Base-by-base conservation (phyloP, 2,113 vertebrate species). In the Zosterops pallidus region DNA sequence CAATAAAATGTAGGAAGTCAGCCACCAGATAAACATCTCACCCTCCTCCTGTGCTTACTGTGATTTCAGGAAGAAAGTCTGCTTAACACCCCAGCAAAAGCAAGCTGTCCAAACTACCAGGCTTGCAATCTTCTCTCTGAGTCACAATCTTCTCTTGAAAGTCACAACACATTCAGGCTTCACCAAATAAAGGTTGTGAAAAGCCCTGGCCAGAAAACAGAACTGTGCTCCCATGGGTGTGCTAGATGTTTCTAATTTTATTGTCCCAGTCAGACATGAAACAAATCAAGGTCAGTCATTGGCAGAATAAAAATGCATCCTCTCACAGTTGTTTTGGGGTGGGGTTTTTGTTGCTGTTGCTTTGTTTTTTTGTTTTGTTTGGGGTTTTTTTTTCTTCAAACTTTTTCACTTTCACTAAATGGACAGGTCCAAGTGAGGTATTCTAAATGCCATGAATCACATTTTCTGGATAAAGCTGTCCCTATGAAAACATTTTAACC, bases 241-340 rank as follows among this genome's bases (percentile, higher is more conserved):
- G 59, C 55, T 87, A 49, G n/a, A 80, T 69, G n/a, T 80, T 88
- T 87, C 83, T 75, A 29, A 87, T 91, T 94, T 87, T 86, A 49
- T 57, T 79, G 55, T 78, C 62, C 15, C n/a, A 64, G 21, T 35
- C 44, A 68, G 80, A 86, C 31, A 57, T 0, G 0, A 86, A 93
- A 68, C 59, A 91, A 87, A 87, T 85, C 53, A 76, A 57, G 0
- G 4, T 29, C 85, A 65, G 37, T 62, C 49, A 65, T 57, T 80
- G 65, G 57, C 29, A 72, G 63, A 87, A 62, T 29, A 75, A 76
- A 95, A 94, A 79, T 47, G 39, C 10, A 56, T 88, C 4, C 39
- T 93, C 55, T 77, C 55, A 77, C 28, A 35, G 59, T 35, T 76
- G 39, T 60, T 81, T 46, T 19, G 25, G 4, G 12, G 24, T 14